Percentiles rank a stretch among this genome's conserved stretches.
phyloP scores from a whole-genome alignment of 2,888 invertebrate genomes.

The Eucera pruinosa region DNA sequence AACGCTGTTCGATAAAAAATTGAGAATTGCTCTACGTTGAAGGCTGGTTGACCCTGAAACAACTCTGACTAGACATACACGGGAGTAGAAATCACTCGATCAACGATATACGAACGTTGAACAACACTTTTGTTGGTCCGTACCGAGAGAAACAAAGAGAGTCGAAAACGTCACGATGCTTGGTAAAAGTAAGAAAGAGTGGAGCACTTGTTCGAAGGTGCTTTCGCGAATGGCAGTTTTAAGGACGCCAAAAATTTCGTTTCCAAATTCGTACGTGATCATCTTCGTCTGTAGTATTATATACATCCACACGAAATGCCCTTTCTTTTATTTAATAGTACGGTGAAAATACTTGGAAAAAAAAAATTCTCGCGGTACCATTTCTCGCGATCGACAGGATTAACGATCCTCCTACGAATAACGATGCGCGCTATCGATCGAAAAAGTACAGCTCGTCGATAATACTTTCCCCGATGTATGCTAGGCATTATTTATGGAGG shows the following conservation, averaged over 20 bases:
- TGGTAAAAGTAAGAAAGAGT: constrained; percentile 25
- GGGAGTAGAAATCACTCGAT: constrained; percentile 29
- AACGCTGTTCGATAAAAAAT: constrained; percentile 57
- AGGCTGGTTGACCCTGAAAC: constrained; percentile 44
- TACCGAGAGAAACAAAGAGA: constrained; percentile 13
- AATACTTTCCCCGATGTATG: constrained; percentile 50
- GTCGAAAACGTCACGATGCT: constrained; percentile 3
- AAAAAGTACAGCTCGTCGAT: constrained; percentile 29
- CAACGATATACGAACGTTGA: constrained; percentile 27
- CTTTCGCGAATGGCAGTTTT: constrained; percentile 1
- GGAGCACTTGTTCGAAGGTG: constrained; percentile 28
- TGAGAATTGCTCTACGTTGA: constrained; percentile 40
- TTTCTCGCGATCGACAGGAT: constrained; percentile 30
- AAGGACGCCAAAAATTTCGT: constrained; percentile 5
- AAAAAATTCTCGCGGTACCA: constrained; percentile 25
- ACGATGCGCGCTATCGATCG: constrained; percentile 43
- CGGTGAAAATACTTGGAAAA: constrained; percentile 25
- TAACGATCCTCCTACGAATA: constrained; percentile 19
- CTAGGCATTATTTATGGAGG: constrained; percentile 42
- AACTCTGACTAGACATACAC: constrained; percentile 35
- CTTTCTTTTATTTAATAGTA: constrained; percentile 45
- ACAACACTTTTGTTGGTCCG: constrained; percentile 42
- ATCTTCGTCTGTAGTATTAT: constrained; percentile 19
- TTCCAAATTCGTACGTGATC: not conserved
- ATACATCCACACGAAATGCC: constrained; percentile 43